These are phyloP conservation scores for Pelvicachromis taeniatus DNA, from an alignment of 2,113 vertebrate genomes.

Conservation along the genomic window DNA sequence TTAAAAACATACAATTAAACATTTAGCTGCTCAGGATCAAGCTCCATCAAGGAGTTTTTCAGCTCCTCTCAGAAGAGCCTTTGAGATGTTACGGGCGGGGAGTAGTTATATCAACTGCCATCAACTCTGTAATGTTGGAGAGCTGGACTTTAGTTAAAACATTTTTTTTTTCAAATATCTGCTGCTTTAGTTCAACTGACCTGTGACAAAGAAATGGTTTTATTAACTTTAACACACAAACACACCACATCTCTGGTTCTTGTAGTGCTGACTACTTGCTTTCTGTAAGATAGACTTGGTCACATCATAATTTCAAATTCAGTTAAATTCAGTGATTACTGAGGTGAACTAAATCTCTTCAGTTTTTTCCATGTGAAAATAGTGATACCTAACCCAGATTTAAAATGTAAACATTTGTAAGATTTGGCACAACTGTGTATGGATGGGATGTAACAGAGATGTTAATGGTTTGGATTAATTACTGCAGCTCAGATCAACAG, in stretches of 20 bases:
- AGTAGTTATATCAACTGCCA: neutral
- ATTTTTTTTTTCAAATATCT: fast-evolving
- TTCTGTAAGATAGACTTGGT: fast-evolving
- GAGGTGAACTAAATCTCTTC: neutral
- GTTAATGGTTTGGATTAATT: too few relatives aligned
- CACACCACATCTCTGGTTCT: neutral
- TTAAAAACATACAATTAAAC: neutral
- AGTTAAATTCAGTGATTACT: neutral
- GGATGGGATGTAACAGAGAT: too few relatives aligned
- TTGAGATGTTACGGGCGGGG: neutral
- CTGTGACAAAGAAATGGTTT: fast-evolving
- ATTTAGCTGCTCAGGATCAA: neutral
- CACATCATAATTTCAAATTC: neutral
- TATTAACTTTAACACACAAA: neutral
- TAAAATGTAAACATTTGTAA: too few relatives aligned
- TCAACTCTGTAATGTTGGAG: neutral
- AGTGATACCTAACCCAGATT: too few relatives aligned
- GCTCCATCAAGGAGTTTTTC: neutral
- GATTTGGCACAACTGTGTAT: too few relatives aligned
- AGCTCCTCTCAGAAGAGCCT: neutral
- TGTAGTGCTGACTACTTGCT: neutral
- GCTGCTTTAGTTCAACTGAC: neutral
- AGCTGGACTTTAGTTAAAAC: neutral
- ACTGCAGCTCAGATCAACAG: too few relatives aligned
- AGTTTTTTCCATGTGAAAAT: neutral